A percentile compares a stretch with the other conserved stretches of the same genome.
These are phyloP conservation scores for Rhipidura dahli DNA, from an alignment of 2,113 vertebrate species.

Conservation along the genomic window DNA sequence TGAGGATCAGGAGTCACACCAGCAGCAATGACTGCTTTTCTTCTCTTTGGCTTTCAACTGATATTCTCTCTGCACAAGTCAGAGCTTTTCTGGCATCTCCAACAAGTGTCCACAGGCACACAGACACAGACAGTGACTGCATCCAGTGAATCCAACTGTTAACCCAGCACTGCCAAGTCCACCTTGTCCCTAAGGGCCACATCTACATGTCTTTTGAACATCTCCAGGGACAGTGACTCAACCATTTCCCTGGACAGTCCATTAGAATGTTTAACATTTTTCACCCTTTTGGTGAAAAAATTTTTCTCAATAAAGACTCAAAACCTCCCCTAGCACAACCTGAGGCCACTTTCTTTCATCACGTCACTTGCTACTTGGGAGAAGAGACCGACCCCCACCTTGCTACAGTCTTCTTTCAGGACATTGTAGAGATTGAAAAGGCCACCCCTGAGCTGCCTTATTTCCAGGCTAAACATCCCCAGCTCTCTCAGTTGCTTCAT, in stretches of 20 bases:
- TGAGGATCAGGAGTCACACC: neutral
- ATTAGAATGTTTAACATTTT: neutral
- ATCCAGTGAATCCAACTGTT: neutral
- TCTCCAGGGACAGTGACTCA: neutral
- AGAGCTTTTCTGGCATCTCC: neutral
- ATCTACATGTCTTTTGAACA: neutral
- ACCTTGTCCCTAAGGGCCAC: neutral
- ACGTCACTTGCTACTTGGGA: neutral
- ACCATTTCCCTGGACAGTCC: neutral
- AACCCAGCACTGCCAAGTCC: neutral
- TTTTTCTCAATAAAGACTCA: neutral
- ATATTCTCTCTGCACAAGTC: neutral
- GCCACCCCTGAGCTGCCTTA: neutral
- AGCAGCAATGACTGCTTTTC: neutral
- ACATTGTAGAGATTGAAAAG: neutral
- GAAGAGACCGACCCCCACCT: neutral
- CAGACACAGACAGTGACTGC: neutral
- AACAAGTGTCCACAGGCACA: neutral
- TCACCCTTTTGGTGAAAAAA: neutral
- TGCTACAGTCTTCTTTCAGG: neutral
- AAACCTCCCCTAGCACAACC: neutral
- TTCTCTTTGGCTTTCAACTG: neutral
- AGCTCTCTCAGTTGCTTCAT: neutral
- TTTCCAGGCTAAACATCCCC: neutral
- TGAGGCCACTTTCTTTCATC: neutral